Evolutionary conservation across 2,797 vertebrate genomes (phyloP).

Genomic region (Okamejei kenojei): DNA sequence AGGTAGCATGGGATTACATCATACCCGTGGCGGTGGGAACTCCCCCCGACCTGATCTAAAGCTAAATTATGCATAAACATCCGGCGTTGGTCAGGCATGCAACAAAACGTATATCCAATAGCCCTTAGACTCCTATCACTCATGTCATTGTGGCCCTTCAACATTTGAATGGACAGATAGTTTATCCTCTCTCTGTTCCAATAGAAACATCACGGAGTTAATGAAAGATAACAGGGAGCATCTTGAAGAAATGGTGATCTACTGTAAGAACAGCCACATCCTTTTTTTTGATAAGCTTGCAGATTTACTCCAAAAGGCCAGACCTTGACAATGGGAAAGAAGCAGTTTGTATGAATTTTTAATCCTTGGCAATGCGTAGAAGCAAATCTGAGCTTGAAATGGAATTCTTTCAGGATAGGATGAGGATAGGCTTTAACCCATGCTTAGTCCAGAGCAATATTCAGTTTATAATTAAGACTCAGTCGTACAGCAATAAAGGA

Average conservation of each 20-base stretch:
- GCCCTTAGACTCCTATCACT: neutral
- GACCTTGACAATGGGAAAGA: neutral
- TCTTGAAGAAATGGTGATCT: neutral
- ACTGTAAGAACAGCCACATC: neutral
- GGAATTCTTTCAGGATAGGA: neutral
- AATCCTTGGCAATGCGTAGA: neutral
- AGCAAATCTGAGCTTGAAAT: neutral
- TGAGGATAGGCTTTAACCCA: neutral
- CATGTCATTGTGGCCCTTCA: too few relatives aligned
- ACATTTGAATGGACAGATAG: neutral
- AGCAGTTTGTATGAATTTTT: neutral
- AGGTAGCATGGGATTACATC: too few relatives aligned
- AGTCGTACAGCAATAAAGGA: neutral
- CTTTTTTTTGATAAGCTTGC: neutral
- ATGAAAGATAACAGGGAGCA: neutral
- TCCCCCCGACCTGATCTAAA: too few relatives aligned
- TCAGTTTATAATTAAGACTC: neutral
- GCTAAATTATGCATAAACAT: neutral
- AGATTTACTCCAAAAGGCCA: neutral
- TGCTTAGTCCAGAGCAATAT: neutral
- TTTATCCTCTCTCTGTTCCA: neutral
- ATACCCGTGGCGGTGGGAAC: too few relatives aligned
- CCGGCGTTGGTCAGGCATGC: neutral
- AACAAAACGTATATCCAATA: neutral
- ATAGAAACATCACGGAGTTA: neutral